Conservation (phyloP, 2,888 invertebrate genomes). For the Eumerus sabulonum region DNA sequence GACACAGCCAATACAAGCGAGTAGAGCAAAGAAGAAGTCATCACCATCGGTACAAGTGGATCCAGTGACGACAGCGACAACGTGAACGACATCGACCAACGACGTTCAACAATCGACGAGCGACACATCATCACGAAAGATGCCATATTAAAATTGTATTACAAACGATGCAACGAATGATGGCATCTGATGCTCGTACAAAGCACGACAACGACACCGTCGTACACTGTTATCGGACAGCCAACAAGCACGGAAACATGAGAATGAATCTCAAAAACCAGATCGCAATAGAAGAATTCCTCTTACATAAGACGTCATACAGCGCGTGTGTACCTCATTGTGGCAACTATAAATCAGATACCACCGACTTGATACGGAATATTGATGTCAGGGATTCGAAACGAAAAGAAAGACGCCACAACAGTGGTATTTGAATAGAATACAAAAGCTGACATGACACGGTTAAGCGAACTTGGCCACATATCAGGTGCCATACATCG, state of each 20-base stretch:
- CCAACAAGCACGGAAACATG: constrained; percentile 31
- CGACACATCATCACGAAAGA: constrained; percentile 30
- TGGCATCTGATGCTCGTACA: constrained; percentile 50
- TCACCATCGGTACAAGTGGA: constrained; percentile 34
- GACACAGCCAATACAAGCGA: constrained; percentile 20
- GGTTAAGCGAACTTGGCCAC: constrained; percentile 46
- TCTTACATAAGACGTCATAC: constrained; percentile 33
- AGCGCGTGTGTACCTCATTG: constrained; percentile 28
- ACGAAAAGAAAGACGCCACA: constrained; percentile 17
- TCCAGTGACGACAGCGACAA: constrained; percentile 11
- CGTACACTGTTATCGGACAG: neutral
- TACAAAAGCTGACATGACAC: constrained; percentile 18
- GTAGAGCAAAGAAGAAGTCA: too few relatives aligned
- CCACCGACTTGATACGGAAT: constrained; percentile 51
- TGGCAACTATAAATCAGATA: constrained; percentile 51
- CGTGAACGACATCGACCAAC: neutral
- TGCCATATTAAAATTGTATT: constrained; percentile 62
- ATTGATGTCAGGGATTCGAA: constrained; percentile 64
- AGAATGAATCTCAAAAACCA: constrained; percentile 51
- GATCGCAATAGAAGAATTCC: constrained; percentile 24
- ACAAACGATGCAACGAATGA: constrained; percentile 59
- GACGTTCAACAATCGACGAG: neutral
- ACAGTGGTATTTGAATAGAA: constrained; percentile 26
- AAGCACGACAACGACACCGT: constrained; percentile 37
- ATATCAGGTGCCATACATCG: constrained; percentile 31